Evolutionary conservation across 1,140 invertebrate genomes (phyloP), one percentile per base, ranked within the genome.

Genomic region (Probaryconus sp.): DNA sequence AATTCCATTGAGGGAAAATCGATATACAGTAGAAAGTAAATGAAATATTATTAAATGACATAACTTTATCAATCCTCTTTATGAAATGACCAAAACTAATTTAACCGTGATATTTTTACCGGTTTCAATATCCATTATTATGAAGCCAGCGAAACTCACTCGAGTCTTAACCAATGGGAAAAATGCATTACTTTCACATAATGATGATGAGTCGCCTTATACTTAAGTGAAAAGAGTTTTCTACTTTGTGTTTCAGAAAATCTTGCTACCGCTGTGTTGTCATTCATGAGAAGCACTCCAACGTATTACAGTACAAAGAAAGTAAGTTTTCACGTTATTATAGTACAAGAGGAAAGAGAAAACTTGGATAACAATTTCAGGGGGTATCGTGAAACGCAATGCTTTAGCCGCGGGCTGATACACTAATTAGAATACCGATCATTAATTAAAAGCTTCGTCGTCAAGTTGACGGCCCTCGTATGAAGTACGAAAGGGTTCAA

Each of bases 231-330:
- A 11, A n/a, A 18, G 24, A 28, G 4, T 10, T 53, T 38, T 63
- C 4, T 50, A 9, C 24, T 78, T 71, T 82, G 72, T 87, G 76
- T 87, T 90, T 14, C 85, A 89, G 87, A 45, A 88, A 89, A 78
- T 87, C 85, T 77, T 96, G 94, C 88, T 94, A 94, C 88, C 91
- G 94, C 61, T 97, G 96, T 89, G 92, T 97, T 80, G 95, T 97
- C 73, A 96, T 97, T 84, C 94, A 96, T 82, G 94, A 96, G 85
- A 96, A 96, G 81, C 96, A 97, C 89, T 90, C 91, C 77, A 97
- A 97, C 88, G 95, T 97, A 67, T 90, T 97, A 72, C 95, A 97
- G 87, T 97, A 97, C 89, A 97, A 97, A 94, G 96, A 97, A 92
- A 96, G 96, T 97, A 90, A 96, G 95, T 96, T 68, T 56, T 35